Conservation (phyloP, 1,140 invertebrate genomes). For the Hypothenemus hampei region DNA sequence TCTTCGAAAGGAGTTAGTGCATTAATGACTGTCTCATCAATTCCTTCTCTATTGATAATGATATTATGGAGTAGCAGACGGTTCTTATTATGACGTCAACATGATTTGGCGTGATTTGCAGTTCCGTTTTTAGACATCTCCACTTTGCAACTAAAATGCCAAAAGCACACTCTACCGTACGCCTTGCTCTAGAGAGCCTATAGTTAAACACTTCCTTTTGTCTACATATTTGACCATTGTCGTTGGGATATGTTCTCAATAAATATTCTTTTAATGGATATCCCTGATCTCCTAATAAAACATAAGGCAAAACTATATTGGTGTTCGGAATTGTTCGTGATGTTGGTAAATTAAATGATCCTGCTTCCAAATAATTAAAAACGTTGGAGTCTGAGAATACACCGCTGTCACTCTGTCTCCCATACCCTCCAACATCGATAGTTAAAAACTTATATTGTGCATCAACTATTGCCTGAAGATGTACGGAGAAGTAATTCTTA, state of each 20-base stretch:
- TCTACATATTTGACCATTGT: not conserved
- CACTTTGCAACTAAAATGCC: constrained; percentile 16
- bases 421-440: constrained; percentile 47
- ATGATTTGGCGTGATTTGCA: constrained; percentile 1
- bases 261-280: constrained; percentile 21
- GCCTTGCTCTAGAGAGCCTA: not conserved
- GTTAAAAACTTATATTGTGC: constrained; percentile 46
- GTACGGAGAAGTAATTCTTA: constrained; percentile 46
- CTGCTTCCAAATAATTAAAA: constrained; percentile 7
- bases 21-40: too few species aligned
- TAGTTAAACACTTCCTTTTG: not conserved
- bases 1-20: too few species aligned
- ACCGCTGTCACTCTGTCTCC: constrained; percentile 43
- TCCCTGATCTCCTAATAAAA: constrained; percentile 25
- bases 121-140: not conserved
- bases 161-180: not conserved
- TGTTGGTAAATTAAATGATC: constrained; percentile 3
- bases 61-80: constrained; percentile 11
- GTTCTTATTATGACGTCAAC: constrained; percentile 7
- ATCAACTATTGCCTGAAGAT: constrained; percentile 49
- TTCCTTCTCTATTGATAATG: constrained; percentile 6
- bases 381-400: constrained; percentile 29
- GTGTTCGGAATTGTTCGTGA: constrained; percentile 1
- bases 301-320: constrained; percentile 18
- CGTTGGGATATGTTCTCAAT: not conserved